Base-by-base conservation (phyloP, 2,113 vertebrate genomes). In the Platysternon megacephalum region DNA sequence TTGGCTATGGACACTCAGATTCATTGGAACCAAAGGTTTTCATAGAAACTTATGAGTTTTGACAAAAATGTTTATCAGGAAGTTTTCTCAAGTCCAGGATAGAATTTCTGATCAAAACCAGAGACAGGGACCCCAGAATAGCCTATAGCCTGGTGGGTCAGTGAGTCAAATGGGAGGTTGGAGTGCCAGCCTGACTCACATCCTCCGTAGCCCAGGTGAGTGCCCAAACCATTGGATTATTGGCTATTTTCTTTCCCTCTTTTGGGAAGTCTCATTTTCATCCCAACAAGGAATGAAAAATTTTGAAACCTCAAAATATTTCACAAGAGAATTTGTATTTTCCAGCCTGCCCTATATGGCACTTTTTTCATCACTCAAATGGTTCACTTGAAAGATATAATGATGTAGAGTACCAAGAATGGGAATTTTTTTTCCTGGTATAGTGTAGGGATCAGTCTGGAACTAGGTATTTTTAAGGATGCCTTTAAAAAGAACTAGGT, bases 1-100 rank as follows among this genome's bases (percentile, higher is more conserved):
- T 39, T 72, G 65, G 35, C 93, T 97, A 5, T 85, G 90, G 93
- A 96, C 96, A 85, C 21, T n/a, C n/a, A 22, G 65, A 72, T 11
- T 72, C 65, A 22, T 72, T 72, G 65, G 19, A 39, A 72, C 35
- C 35, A 39, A 72, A n/a, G 8, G 16, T 68, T 68, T 35, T 19
- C 61, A 72, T 39, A 16, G 65, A 72, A 21, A 39, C 8, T 5
- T 72, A 72, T 3, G 19, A 17, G 65, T 72, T 72, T 72, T 72
- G 9, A 72, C 65, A 72, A 39, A 72, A 39, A 72, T 22, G 19
- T 39, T 72, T 21, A 72, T 72, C 65, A 39, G 17, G 65, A 72
- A 39, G 9, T 19, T 39, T 22, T 72, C 65, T 22, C 35, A n/a
- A 10, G 10, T 72, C 16, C 35, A 68, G 17, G 35, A 68, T 68